Conservation (phyloP, 37 sponge, comb jelly and placozoan species). For the Aphrocallistes beatrix region DNA sequence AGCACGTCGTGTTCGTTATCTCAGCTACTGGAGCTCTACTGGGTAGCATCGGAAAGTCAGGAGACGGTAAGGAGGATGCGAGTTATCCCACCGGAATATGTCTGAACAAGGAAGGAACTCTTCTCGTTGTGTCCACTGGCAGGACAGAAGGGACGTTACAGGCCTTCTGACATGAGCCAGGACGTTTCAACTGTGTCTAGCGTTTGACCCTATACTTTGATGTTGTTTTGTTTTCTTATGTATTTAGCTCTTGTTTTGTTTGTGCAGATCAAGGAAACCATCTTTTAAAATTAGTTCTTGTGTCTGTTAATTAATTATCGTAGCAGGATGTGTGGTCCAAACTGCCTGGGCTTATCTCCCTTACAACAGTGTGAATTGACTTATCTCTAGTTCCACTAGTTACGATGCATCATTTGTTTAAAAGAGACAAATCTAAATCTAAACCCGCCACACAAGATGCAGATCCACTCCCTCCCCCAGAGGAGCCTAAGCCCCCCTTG, state of each 20-base stretch:
- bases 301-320: too few relatives aligned
- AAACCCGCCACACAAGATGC: slow-evolving; percentile 5
- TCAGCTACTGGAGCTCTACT: neutral
- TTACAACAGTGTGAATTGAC: too few relatives aligned
- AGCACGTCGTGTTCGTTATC: neutral
- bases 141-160: neutral
- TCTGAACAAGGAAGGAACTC: neutral
- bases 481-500: slow-evolving; percentile 17
- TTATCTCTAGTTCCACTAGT: neutral
- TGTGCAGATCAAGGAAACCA: too few relatives aligned
- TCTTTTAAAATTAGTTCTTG: too few relatives aligned
- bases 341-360: too few relatives aligned
- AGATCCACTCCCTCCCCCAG: slow-evolving; percentile 33
- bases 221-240: too few relatives aligned
- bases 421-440: neutral
- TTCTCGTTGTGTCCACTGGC: neutral
- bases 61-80: neutral
- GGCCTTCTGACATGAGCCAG: neutral
- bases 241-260: too few relatives aligned
- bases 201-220: too few relatives aligned
- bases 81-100: neutral
- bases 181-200: too few relatives aligned
- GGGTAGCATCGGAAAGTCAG: neutral
- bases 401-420: neutral
- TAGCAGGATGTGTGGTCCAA: too few relatives aligned